Percentiles rank a stretch among this genome's conserved stretches.
Evolutionary conservation across 2,888 invertebrate genomes (phyloP).

Genomic region (Andrena praecox): DNA sequence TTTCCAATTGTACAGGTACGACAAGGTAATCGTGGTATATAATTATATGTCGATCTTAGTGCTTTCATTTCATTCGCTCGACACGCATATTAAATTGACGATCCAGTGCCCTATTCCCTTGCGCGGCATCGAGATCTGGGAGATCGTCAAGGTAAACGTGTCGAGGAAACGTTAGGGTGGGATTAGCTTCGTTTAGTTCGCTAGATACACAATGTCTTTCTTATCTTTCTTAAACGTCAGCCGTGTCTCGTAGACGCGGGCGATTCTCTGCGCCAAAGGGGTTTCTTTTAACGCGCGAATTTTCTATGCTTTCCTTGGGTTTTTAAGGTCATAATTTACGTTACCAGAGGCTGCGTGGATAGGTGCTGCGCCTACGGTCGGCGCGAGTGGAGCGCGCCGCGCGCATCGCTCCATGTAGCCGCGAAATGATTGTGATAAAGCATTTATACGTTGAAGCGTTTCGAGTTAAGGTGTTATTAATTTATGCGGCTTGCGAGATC

Average conservation of each 20-base stretch:
- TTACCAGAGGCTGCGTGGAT: constrained; percentile 62
- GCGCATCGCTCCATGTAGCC: constrained; percentile 58
- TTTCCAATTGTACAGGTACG: constrained; percentile 43
- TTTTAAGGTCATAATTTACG: constrained; percentile 48
- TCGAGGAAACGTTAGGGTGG: constrained; percentile 4
- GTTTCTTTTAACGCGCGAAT: constrained; percentile 23
- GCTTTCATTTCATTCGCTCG: constrained; percentile 50
- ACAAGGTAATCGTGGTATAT: constrained; percentile 19
- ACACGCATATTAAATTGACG: constrained; percentile 9
- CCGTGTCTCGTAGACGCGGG: background rate
- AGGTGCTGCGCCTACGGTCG: constrained; percentile 51
- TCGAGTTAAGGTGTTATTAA: constrained; percentile 45
- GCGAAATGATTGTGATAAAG: constrained; percentile 63
- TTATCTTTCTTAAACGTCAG: background rate
- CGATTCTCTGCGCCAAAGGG: constrained; percentile 35
- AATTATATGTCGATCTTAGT: constrained; percentile 38
- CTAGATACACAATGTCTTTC: background rate
- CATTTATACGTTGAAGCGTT: constrained; percentile 48
- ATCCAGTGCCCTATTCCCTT: constrained; percentile 16
- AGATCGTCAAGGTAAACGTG: constrained; percentile 19
- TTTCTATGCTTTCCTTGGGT: constrained; percentile 20
- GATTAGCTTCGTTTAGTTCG: constrained; percentile 2
- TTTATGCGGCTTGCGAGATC: constrained; percentile 40
- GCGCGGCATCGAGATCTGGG: background rate
- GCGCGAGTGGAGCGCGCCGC: constrained; percentile 49